Conservation (phyloP, 2,113 vertebrate species). For the Heptranchias perlo region DNA sequence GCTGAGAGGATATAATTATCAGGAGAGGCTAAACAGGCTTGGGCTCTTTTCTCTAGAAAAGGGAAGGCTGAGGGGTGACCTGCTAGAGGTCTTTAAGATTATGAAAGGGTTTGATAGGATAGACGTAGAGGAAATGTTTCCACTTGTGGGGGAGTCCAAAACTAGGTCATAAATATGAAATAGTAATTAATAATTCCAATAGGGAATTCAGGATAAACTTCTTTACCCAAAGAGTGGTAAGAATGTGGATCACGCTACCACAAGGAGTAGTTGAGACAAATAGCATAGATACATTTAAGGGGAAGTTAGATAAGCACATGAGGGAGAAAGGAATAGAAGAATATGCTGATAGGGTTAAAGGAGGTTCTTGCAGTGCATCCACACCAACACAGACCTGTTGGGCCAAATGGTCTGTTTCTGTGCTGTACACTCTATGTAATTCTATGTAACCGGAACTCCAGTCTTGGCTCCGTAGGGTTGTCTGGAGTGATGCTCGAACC, state of each 20-base stretch:
- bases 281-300: background rate
- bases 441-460: background rate
- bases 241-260: background rate
- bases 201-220: background rate
- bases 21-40: background rate
- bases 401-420: background rate
- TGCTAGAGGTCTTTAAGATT: background rate
- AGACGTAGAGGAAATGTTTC: background rate
- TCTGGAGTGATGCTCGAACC: background rate
- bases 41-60: background rate
- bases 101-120: background rate
- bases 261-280: background rate
- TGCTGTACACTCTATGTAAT: background rate
- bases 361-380: too few relatives aligned
- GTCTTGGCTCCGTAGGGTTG: background rate
- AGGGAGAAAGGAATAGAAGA: background rate
- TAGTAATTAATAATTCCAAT: background rate
- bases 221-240: background rate
- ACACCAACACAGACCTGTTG: background rate
- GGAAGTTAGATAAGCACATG: background rate
- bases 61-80: background rate
- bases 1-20: background rate
- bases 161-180: background rate
- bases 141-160: background rate
- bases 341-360: background rate